phyloP scores from a whole-genome alignment of 2,113 vertebrate species.

The Entomyzon cyanotis region DNA sequence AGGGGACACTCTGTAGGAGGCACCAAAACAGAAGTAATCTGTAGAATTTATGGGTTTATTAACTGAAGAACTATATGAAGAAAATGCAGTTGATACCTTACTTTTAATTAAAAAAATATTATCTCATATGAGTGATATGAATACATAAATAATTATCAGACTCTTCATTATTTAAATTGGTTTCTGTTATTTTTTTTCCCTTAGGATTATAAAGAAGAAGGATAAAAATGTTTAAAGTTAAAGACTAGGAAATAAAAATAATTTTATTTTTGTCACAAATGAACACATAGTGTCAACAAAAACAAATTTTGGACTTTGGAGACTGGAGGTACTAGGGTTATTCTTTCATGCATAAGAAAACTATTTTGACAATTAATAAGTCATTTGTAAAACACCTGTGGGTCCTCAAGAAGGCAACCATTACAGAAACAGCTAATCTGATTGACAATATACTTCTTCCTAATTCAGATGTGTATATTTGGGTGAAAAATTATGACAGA shows the following conservation, averaged over 20 bases:
- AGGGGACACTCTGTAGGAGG: not conserved
- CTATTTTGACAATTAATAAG: not conserved
- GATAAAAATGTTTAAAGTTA: not conserved
- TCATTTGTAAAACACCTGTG: not conserved
- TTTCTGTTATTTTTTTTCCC: not conserved
- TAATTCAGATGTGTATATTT: not conserved
- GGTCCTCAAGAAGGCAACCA: not conserved
- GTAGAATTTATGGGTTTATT: not conserved
- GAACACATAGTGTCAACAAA: not conserved
- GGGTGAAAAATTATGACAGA: not conserved
- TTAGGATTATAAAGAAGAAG: not conserved
- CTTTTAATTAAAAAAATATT: not conserved
- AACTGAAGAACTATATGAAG: not conserved
- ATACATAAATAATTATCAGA: not conserved
- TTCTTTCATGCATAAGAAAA: not conserved
- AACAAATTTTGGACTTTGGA: not conserved
- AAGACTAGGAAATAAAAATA: not conserved
- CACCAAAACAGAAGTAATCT: not conserved
- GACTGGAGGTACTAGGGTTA: not conserved
- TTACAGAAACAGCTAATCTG: not conserved
- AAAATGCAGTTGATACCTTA: not conserved
- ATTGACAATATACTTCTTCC: not conserved
- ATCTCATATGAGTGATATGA: fast-evolving
- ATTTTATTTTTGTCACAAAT: not conserved
- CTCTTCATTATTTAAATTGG: not conserved